Percentiles rank a stretch among this genome's conserved stretches.
Evolutionary conservation across 1,140 invertebrate species (phyloP).

Genomic region (Drosophila pachea): DNA sequence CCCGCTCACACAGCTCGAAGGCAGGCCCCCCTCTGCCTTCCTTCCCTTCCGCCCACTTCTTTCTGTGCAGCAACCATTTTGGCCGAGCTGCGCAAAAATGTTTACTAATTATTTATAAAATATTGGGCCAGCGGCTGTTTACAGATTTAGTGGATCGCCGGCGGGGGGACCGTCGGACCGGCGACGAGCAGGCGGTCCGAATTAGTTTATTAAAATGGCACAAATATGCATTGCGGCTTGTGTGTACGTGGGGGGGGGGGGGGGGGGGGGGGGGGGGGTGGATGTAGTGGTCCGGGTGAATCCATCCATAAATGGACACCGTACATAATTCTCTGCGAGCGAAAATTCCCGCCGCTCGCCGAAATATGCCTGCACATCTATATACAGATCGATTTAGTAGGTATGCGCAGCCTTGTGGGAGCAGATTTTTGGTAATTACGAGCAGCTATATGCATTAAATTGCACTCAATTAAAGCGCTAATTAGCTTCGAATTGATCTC

Average conservation of each 20-base stretch:
- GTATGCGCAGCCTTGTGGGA: too few species aligned
- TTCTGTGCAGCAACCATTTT: constrained; percentile 28
- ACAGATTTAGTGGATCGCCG: constrained; percentile 45
- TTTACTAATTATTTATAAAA: constrained; percentile 73
- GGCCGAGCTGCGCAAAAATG: constrained; percentile 45
- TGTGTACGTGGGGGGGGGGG: too few species aligned
- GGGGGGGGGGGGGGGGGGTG: too few species aligned
- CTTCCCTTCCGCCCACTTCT: too few species aligned
- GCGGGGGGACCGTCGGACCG: not conserved
- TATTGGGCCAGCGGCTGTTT: constrained; percentile 62
- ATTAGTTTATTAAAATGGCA: constrained; percentile 66
- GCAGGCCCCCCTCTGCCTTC: not conserved
- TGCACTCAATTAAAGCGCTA: too few species aligned
- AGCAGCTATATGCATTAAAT: too few species aligned
- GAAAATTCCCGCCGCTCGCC: too few species aligned
- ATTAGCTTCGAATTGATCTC: too few species aligned
- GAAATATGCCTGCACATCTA: too few species aligned
- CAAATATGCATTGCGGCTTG: constrained; percentile 42
- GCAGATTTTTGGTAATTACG: too few species aligned
- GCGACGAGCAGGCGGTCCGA: not conserved
- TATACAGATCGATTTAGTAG: too few species aligned
- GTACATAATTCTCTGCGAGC: constrained; percentile 6
- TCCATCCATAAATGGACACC: not conserved
- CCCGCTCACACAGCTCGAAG: not conserved
- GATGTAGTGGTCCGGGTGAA: too few species aligned